Conservation (phyloP, 2,888 invertebrate species). For the Yponomeuta cagnagella region DNA sequence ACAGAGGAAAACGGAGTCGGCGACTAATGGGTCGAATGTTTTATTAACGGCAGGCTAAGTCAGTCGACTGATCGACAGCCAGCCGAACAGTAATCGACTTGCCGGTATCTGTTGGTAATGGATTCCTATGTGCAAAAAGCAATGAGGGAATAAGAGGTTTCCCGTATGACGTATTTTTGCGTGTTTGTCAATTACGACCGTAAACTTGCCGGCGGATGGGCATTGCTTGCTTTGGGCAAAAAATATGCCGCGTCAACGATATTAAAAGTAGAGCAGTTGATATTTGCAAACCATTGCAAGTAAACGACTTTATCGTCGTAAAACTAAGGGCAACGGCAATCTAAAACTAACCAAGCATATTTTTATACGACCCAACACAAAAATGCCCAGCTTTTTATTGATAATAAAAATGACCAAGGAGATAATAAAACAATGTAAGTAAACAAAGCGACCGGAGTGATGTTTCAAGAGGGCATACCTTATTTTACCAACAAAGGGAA, state of each 20-base stretch:
- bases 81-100: not conserved
- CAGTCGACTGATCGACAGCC: not conserved
- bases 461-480: not conserved
- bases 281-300: not conserved
- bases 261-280: not conserved
- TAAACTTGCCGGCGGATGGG: too few species aligned
- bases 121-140: not conserved
- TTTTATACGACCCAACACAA: not conserved
- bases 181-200: too few species aligned
- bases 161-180: too few species aligned
- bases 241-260: not conserved
- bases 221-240: not conserved
- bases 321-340: not conserved
- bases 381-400: not conserved
- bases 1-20: too few species aligned
- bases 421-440: not conserved
- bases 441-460: not conserved
- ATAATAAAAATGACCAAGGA: not conserved
- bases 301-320: not conserved
- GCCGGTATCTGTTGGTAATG: not conserved
- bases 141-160: too few species aligned
- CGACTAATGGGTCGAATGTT: too few species aligned
- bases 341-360: conserved; percentile 1
- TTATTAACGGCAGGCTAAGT: too few species aligned
- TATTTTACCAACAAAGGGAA: conserved; percentile 62